Conservation (phyloP, 37 sponge, comb jelly and placozoan species). For the Ianthella basta region DNA sequence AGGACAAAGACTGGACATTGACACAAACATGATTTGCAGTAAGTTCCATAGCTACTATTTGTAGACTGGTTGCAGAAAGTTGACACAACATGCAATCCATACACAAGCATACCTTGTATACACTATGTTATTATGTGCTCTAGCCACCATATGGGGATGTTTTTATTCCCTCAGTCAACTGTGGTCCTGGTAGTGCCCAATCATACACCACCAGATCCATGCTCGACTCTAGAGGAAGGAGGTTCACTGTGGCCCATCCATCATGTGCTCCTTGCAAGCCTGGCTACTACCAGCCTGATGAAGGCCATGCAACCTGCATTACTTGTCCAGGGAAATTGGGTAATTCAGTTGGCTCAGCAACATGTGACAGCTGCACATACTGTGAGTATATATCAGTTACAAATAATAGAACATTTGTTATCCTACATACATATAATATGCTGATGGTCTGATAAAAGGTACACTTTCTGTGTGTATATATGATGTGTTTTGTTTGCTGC, state of each 20-base stretch:
- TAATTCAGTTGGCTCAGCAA: background rate
- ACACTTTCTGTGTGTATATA: too few relatives aligned
- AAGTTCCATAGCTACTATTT: background rate
- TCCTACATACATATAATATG: too few relatives aligned
- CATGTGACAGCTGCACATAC: conserved; percentile 8
- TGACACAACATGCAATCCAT: background rate
- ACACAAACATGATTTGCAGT: conserved; percentile 15
- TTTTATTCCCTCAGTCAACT: background rate
- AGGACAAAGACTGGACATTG: conserved; percentile 12
- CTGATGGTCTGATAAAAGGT: too few relatives aligned
- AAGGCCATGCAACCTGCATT: background rate
- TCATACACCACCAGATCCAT: background rate
- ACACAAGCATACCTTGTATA: background rate
- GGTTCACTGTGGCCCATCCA: background rate
- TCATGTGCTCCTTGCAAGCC: background rate
- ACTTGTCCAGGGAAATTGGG: conserved; percentile 19
- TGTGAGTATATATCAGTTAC: background rate
- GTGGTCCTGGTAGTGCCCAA: background rate
- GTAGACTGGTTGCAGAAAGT: background rate
- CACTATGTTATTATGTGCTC: background rate
- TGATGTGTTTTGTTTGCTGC: too few relatives aligned
- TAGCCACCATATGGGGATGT: background rate
- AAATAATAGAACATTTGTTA: too few relatives aligned
- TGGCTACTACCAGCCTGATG: background rate
- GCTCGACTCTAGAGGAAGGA: conserved; percentile 4